Base-by-base conservation (phyloP, 2,797 vertebrate genomes). In the Sebastes hubbsi region DNA sequence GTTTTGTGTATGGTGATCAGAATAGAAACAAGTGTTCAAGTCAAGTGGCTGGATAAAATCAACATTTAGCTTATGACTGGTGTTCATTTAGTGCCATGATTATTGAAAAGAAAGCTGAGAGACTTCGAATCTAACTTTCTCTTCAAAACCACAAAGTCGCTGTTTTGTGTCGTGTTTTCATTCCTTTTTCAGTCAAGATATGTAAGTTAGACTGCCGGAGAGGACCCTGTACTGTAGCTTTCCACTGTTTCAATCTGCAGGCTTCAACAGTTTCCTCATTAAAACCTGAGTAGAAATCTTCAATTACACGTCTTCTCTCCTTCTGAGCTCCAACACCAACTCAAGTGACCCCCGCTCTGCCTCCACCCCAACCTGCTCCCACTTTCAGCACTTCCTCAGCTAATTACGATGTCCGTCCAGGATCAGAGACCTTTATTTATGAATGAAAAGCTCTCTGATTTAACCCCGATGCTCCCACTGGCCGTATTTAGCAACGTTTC, bases 401-500 rank as follows among this genome's bases (percentile, higher is more conserved):
- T 81, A 64, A 87, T 89, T 80, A 81, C 24, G 68, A 7, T 24
- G 61, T 7, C 67, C 24, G 52, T 66, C 69, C 12, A 14, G 9
- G 4, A 75, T 63, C 67, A 24, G 25, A 61, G 72, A 34, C 42
- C 73, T 62, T 74, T 55, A 3, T 69, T 69, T 63, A 56, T 75
- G 65, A 82, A 84, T 61, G 80, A 84, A 73, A 62, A 68, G 34
- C 60, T 46, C 38, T 27, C 52, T n/a, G 34, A 34, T 81, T 82
- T 62, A 71, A 89, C 83, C 60, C 60, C 0, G 66, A 62, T 66
- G 79, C 55, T 61, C 80, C 59, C 5, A 0, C 63, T 65, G 12
- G 32, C 91, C 87, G 62, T 89, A 91, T 92, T 91, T 91, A 89
- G 87, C 71, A 70, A 27, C 6, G 22, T 77, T 73, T 78, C 68